A percentile compares a stretch with the other conserved stretches of the same genome.
These are phyloP conservation scores for Timandra comae DNA, from an alignment of 2,888 invertebrate species.

Conservation along the genomic window DNA sequence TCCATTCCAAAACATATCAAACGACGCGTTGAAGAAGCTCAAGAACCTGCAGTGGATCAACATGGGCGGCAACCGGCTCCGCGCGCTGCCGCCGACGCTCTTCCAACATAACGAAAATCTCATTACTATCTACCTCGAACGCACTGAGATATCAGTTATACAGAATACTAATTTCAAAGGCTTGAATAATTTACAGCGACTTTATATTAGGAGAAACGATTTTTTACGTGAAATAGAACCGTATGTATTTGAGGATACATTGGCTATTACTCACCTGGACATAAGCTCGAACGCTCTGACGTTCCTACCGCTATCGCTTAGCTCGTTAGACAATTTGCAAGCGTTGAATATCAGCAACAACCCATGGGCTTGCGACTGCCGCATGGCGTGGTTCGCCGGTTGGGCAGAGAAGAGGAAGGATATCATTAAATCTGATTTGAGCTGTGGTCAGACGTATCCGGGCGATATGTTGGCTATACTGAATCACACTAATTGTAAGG, in stretches of 20 bases:
- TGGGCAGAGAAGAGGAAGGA: slow-evolving; percentile 72
- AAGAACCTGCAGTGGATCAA: slow-evolving; percentile 73
- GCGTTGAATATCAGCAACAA: slow-evolving; percentile 83
- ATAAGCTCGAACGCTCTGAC: slow-evolving; percentile 83
- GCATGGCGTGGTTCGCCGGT: slow-evolving; percentile 84
- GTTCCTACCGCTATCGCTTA: slow-evolving; percentile 82
- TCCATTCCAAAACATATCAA: slow-evolving; percentile 76
- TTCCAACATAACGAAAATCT: slow-evolving; percentile 80
- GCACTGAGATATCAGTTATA: slow-evolving; percentile 80
- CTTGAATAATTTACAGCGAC: slow-evolving; percentile 73
- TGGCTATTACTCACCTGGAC: slow-evolving; percentile 79
- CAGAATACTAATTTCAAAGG: slow-evolving; percentile 81
- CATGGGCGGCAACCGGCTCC: slow-evolving; percentile 78
- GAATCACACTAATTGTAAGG: slow-evolving; percentile 82
- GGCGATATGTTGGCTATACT: slow-evolving; percentile 83
- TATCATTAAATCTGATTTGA: slow-evolving; percentile 77
- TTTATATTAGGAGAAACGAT: slow-evolving; percentile 79
- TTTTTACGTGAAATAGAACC: slow-evolving; percentile 78
- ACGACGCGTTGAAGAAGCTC: slow-evolving; percentile 78
- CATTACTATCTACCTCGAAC: slow-evolving; percentile 78
- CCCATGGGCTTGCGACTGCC: slow-evolving; percentile 91
- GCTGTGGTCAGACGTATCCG: slow-evolving; percentile 80
- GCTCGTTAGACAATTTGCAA: slow-evolving; percentile 78
- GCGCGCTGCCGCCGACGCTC: slow-evolving; percentile 76
- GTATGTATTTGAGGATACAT: slow-evolving; percentile 79